Base-by-base conservation (phyloP, 2,113 vertebrate species). In the Ceyx margarethae region DNA sequence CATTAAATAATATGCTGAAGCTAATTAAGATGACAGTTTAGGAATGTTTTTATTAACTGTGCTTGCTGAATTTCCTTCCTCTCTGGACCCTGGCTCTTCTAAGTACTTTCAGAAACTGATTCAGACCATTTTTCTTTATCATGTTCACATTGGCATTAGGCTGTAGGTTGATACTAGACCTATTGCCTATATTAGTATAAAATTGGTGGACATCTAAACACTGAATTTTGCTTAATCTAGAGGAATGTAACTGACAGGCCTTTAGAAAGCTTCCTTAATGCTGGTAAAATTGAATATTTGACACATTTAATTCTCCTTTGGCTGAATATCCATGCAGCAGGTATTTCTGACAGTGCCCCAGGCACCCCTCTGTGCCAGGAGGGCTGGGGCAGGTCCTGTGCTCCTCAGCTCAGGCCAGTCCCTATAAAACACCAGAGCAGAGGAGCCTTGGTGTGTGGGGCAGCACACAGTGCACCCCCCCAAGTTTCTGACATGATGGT, bases 21-120 rank as follows among this genome's bases (percentile, higher is more conserved):
- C 93, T 84, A 90, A 91, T 96, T 95, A 93, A 88, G 73, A 50
- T 92, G 91, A 81, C 89, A 93, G 53, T 88, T 89, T 88, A 89
- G 89, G 81, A 88, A 93, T 88, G 86, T 81, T 95, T 95, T 94
- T 74, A 85, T 93, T 93, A 85, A 86, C 51, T 91, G 71, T 66
- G 56, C 72, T 84, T 74, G 87, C 87, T 85, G 92, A 69, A 82
- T 94, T 88, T 90, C 80, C 46, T 91, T 77, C 14, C 51, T 17
- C 23, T 15, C 4, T 25, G 71, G 58, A 68, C 84, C 13, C 42
- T 57, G 69, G 61, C 80, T 85, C 56, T 86, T 88, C 46, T 57
- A 85, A 91, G 23, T 69, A 77, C 68, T 88, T 83, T 67, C 26
- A 73, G 65, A 80, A 74, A 33, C 64, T 23, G 19, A 50, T 56